Evolutionary conservation across 2,113 vertebrate genomes (phyloP).

Genomic region (Misgurnus mizolepis): DNA sequence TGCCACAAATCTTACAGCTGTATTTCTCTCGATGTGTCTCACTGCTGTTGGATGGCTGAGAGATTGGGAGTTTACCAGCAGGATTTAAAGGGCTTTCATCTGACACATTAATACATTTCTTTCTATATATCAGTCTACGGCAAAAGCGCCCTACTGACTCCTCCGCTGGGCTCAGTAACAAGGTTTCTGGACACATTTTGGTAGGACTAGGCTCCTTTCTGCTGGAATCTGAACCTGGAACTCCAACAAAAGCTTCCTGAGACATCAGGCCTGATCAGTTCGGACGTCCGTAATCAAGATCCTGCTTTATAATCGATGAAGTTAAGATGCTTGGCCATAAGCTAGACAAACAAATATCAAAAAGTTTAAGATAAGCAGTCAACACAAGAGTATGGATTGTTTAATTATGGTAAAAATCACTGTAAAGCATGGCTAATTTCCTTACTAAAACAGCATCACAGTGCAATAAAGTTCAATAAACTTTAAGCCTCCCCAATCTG

Average conservation of each 20-base stretch:
- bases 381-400: too few species aligned
- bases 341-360: not conserved
- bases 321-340: too few species aligned
- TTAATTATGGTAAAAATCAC: too few species aligned
- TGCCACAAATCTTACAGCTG: constrained; percentile 26
- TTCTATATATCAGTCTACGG: not conserved
- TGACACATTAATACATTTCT: not conserved
- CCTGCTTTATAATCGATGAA: constrained; percentile 7
- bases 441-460: too few species aligned
- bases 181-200: not conserved
- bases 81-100: not conserved
- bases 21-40: not conserved
- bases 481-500: too few species aligned
- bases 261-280: too few species aligned
- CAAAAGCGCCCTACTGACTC: constrained; percentile 12
- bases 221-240: not conserved
- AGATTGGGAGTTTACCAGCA: not conserved
- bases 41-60: not conserved
- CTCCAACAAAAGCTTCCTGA: not conserved
- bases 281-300: not conserved
- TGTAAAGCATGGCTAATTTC: too few species aligned
- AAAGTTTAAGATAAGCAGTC: too few species aligned
- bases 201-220: not conserved
- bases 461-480: too few species aligned
- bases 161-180: constrained; percentile 4